Evolutionary conservation across 2,888 invertebrate species (phyloP).

Genomic region (Rhagonycha fulva): DNA sequence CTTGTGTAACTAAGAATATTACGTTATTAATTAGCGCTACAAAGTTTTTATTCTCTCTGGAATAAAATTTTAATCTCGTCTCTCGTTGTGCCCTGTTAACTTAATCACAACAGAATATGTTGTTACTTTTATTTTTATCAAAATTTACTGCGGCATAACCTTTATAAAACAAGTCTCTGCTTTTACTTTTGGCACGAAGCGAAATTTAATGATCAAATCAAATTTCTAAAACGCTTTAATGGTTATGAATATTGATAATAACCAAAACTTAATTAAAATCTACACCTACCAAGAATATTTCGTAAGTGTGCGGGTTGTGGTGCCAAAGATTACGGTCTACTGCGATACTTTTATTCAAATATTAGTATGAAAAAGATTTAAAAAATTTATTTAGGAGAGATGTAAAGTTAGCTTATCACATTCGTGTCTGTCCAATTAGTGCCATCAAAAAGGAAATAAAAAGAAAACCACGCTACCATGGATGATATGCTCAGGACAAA

Average conservation of each 20-base stretch:
- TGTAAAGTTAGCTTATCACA: no score
- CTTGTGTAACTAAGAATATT: constrained; percentile 12
- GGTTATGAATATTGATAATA: no score
- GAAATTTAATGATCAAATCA: neutral
- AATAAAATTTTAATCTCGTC: constrained; percentile 15
- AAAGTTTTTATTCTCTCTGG: constrained; percentile 16
- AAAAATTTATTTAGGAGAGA: no score
- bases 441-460: neutral
- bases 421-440: no score
- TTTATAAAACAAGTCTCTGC: neutral
- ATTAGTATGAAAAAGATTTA: no score
- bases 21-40: constrained; percentile 15
- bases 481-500: no score
- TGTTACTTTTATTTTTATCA: constrained; percentile 7
- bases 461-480: neutral
- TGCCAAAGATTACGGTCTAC: no score
- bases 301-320: neutral
- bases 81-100: constrained; percentile 6
- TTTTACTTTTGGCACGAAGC: neutral
- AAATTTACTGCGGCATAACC: neutral
- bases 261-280: no score
- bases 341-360: no score
- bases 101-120: constrained; percentile 9
- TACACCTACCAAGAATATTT: no score
- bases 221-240: no score